phyloP scores from a whole-genome alignment of 2,797 vertebrate species.

The Psittacula echo region DNA sequence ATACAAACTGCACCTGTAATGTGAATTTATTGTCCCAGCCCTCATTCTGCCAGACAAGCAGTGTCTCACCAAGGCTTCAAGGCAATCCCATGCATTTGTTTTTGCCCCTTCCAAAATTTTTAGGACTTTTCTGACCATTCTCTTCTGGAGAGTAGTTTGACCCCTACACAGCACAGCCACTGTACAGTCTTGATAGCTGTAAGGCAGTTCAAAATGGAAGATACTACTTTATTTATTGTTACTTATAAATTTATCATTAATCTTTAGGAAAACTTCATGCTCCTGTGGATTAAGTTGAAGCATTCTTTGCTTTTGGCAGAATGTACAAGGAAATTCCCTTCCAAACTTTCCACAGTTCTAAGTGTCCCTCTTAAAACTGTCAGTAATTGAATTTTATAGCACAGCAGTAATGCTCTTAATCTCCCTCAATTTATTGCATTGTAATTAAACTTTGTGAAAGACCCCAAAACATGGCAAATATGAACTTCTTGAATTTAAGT shows the following conservation, averaged over 20 bases:
- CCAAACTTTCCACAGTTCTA: not conserved
- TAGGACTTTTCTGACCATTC: not conserved
- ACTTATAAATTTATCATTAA: not conserved
- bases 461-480: not conserved
- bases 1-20: not conserved
- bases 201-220: not conserved
- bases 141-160: not conserved
- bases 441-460: not conserved
- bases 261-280: not conserved
- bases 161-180: not conserved
- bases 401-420: not conserved
- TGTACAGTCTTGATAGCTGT: not conserved
- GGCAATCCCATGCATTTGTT: fast-evolving
- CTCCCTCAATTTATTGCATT: not conserved
- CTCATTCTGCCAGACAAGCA: not conserved
- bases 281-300: not conserved
- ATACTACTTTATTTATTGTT: not conserved
- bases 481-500: not conserved
- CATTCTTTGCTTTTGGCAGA: not conserved
- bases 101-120: not conserved
- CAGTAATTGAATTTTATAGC: not conserved
- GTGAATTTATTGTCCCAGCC: not conserved
- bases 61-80: not conserved
- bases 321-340: not conserved
- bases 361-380: not conserved